phyloP scores from a whole-genome alignment of 2,113 vertebrate genomes.

The Gnathonemus longibarbis region DNA sequence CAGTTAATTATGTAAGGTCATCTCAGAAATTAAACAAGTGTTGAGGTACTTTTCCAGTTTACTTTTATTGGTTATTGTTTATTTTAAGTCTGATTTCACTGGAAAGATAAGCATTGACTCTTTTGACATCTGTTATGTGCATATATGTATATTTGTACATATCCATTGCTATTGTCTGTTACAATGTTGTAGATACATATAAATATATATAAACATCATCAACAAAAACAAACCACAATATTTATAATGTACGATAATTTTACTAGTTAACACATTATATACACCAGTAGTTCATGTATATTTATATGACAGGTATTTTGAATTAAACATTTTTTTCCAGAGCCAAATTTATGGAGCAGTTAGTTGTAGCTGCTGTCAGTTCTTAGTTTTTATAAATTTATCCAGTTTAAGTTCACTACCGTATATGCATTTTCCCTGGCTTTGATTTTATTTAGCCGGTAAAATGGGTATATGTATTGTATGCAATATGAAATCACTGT shows the following conservation, averaged over 20 bases:
- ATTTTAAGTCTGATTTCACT: background rate
- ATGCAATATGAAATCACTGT: background rate
- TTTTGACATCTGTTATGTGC: background rate
- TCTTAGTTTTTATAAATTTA: background rate
- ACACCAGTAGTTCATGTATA: background rate
- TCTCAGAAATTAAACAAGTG: background rate
- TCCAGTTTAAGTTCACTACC: background rate
- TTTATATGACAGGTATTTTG: background rate
- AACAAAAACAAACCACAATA: background rate
- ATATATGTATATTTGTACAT: conserved; percentile 12
- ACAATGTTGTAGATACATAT: background rate
- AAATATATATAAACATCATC: background rate
- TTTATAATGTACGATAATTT: background rate
- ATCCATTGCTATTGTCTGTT: background rate
- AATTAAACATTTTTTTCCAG: background rate
- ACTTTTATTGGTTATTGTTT: background rate
- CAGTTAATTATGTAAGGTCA: background rate
- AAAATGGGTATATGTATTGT: background rate
- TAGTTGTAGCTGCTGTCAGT: background rate
- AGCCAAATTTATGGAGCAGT: background rate
- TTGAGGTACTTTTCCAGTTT: background rate
- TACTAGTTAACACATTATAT: background rate
- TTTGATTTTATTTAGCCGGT: background rate
- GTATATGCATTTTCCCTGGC: background rate
- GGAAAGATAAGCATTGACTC: background rate